These are phyloP conservation scores for Byasa hedistus DNA, from an alignment of 2,888 invertebrate species.

Conservation along the genomic window DNA sequence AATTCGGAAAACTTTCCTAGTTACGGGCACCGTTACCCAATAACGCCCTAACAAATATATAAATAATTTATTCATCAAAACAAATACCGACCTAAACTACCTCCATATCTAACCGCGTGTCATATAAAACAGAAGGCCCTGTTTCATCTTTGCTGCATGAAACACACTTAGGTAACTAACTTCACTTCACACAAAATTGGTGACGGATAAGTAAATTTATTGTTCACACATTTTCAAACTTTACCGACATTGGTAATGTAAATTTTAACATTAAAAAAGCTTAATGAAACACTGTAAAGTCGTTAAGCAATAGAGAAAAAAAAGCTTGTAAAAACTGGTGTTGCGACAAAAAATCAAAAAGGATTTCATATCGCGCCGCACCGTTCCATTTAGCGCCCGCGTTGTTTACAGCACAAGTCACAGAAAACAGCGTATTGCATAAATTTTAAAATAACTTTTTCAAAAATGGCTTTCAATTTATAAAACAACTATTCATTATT, in stretches of 20 bases:
- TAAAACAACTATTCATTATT: too few relatives aligned
- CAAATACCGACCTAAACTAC: slow-evolving; percentile 3
- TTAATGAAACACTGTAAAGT: slow-evolving; percentile 12
- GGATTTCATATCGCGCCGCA: slow-evolving; percentile 31
- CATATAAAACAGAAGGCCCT: too few relatives aligned
- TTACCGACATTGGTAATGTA: too few relatives aligned
- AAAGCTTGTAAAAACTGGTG: slow-evolving; percentile 16
- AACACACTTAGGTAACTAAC: neutral
- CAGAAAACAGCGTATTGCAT: slow-evolving; percentile 1
- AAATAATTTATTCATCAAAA: slow-evolving; percentile 29
- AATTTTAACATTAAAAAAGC: neutral
- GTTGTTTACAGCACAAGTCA: slow-evolving; percentile 5
- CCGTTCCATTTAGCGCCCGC: slow-evolving; percentile 31
- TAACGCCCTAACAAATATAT: slow-evolving; percentile 19
- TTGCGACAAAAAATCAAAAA: slow-evolving; percentile 31
- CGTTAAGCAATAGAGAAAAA: slow-evolving; percentile 6
- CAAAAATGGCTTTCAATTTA: neutral
- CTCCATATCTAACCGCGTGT: too few relatives aligned
- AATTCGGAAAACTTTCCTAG: slow-evolving; percentile 30
- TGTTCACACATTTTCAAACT: too few relatives aligned
- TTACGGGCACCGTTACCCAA: slow-evolving; percentile 23
- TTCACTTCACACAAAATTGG: neutral
- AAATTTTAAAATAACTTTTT: neutral
- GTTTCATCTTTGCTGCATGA: too few relatives aligned
- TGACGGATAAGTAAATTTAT: too few relatives aligned